Base-by-base conservation (phyloP, 2,888 invertebrate species). In the Atethmia centrago region DNA sequence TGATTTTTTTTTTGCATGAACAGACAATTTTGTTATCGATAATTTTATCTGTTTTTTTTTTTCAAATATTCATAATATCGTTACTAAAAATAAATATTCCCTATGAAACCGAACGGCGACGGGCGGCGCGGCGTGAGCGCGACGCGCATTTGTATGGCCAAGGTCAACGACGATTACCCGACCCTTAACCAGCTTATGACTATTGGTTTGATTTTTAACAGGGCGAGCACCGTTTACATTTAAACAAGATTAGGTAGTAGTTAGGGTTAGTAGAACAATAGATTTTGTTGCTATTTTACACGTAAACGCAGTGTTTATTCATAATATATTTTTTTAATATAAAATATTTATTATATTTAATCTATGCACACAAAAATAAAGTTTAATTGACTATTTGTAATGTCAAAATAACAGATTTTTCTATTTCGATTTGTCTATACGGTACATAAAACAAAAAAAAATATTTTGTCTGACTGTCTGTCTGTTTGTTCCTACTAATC, bases 141-240 rank as follows among this genome's bases (percentile, higher is more conserved):
- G n/a, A n/a, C n/a, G n/a, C n/a, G n/a, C n/a, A n/a, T n/a, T n/a
- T n/a, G n/a, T n/a, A n/a, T n/a, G n/a, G n/a, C n/a, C n/a, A n/a
- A n/a, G n/a, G n/a, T n/a, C n/a, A n/a, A n/a, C n/a, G n/a, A n/a
- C n/a, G n/a, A n/a, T n/a, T n/a, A n/a, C n/a, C n/a, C n/a, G n/a
- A n/a, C n/a, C n/a, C n/a, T n/a, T 94, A 94, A 92, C 92, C 92
- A 90, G 93, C 93, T 95, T 94, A 94, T 87, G 86, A 84, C 72
- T 81, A 87, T 91, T 89, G 87, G 83, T 84, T 81, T 89, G 89
- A 91, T 92, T 92, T 90, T 89, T 90, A 91, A 87, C 85, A 85
- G 84, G 88, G 80, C 79, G 80, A 90, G 88, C 88, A 85, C 79
- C 70, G 75, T 51, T 65, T 64, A 58, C 62, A 66, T 81, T 88